Evolutionary conservation across 2,113 vertebrate species (phyloP).

Genomic region (Grantiella picta): DNA sequence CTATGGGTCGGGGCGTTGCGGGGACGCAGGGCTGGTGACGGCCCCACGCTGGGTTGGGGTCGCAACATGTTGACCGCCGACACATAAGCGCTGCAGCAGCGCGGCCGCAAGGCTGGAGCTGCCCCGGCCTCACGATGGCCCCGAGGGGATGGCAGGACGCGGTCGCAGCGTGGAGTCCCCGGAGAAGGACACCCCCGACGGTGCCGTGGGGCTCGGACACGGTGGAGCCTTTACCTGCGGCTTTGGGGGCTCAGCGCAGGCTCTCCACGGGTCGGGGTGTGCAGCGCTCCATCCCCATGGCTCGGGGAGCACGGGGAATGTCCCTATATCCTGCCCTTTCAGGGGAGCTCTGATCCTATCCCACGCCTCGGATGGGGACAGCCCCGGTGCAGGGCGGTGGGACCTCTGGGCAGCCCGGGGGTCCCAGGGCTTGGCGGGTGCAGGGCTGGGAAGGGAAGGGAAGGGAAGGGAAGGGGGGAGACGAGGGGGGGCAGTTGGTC

Average conservation of each 20-base stretch:
- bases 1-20: not conserved
- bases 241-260: not conserved
- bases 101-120: not conserved
- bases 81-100: not conserved
- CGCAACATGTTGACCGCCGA: fast-evolving
- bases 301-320: too few relatives aligned
- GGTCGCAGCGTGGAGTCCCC: not conserved
- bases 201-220: not conserved
- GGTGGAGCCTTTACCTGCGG: not conserved
- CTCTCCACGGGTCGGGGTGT: fast-evolving
- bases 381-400: not conserved
- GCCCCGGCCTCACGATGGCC: not conserved
- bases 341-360: not conserved
- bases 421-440: not conserved
- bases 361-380: not conserved
- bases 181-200: not conserved
- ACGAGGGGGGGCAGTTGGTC: not conserved
- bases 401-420: not conserved
- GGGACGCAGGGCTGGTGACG: not conserved
- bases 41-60: not conserved
- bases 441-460: not conserved
- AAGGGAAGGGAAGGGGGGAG: not conserved
- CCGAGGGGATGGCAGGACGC: not conserved
- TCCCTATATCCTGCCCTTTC: not conserved
- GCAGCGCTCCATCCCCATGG: not conserved